A percentile compares a stretch with the other conserved stretches of the same genome.
phyloP scores from a whole-genome alignment of 2,113 vertebrate species.

The Chelonoidis abingdonii region DNA sequence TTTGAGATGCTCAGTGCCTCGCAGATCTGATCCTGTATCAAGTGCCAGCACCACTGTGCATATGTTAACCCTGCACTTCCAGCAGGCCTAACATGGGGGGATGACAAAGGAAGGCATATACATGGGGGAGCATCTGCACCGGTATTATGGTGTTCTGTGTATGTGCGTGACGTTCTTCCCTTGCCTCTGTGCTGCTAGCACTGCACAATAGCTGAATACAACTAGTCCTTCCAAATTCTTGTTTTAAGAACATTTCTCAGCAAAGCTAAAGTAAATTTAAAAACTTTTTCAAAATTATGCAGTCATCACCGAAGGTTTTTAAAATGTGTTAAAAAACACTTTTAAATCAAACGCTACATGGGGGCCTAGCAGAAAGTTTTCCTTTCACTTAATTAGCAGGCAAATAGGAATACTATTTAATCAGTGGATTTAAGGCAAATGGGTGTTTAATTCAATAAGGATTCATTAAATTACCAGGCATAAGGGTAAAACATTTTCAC shows the following conservation, averaged over 20 bases:
- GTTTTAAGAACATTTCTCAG: neutral
- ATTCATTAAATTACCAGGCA: conserved; percentile 73
- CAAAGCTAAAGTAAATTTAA: conserved; percentile 27
- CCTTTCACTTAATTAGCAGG: conserved; percentile 62
- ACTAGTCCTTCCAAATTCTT: neutral
- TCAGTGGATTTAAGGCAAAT: conserved; percentile 70
- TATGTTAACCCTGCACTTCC: neutral
- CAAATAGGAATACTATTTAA: conserved; percentile 61
- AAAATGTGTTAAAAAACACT: conserved; percentile 66
- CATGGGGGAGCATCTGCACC: accelerated
- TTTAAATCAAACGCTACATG: conserved; percentile 66
- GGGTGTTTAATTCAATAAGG: conserved; percentile 54
- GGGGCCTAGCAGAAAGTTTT: conserved; percentile 60
- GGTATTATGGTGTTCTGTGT: accelerated
- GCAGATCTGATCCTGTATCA: neutral
- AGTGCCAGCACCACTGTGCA: conserved; percentile 25
- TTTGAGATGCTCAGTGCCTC: neutral
- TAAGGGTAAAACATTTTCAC: conserved; percentile 67
- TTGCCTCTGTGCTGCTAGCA: accelerated
- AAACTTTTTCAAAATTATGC: conserved; percentile 51
- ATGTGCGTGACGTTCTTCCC: accelerated
- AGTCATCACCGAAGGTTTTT: conserved; percentile 70
- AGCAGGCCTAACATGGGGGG: neutral
- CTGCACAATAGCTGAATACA: neutral
- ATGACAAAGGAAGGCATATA: accelerated